Conservation (phyloP, 2,888 invertebrate species). For the Lamellibrachia satsuma region DNA sequence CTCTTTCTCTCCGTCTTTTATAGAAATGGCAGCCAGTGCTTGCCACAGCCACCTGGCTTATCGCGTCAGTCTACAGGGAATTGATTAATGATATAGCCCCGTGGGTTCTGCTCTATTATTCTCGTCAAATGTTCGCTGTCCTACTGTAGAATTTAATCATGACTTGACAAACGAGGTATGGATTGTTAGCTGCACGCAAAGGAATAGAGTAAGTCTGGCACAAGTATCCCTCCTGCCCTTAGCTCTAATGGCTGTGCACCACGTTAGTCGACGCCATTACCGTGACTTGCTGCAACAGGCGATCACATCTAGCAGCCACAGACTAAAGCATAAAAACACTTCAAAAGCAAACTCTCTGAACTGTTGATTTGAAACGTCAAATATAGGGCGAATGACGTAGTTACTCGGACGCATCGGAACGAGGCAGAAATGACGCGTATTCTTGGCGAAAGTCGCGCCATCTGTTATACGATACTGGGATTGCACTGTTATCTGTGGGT, state of each 20-base stretch:
- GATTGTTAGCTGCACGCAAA: background rate
- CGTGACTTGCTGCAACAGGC: background rate
- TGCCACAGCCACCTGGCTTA: background rate
- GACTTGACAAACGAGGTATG: background rate
- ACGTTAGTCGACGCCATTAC: background rate
- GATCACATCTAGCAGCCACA: background rate
- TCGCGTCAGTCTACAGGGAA: background rate
- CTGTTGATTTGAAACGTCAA: background rate
- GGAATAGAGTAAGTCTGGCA: background rate
- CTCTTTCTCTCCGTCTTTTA: background rate
- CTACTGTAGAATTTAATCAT: background rate
- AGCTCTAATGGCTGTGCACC: background rate
- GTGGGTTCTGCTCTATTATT: background rate
- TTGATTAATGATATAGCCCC: background rate
- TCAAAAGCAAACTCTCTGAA: background rate
- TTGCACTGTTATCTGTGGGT: background rate
- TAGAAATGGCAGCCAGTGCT: too few relatives aligned
- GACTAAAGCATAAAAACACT: background rate
- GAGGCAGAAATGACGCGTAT: slow-evolving; percentile 1
- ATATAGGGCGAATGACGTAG: background rate
- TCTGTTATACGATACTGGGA: background rate
- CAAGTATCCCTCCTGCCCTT: background rate
- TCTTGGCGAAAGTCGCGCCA: background rate
- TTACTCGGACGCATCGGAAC: background rate
- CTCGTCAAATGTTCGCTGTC: background rate